phyloP scores from a whole-genome alignment of 1,140 invertebrate genomes.

The Ceratina australensis region DNA sequence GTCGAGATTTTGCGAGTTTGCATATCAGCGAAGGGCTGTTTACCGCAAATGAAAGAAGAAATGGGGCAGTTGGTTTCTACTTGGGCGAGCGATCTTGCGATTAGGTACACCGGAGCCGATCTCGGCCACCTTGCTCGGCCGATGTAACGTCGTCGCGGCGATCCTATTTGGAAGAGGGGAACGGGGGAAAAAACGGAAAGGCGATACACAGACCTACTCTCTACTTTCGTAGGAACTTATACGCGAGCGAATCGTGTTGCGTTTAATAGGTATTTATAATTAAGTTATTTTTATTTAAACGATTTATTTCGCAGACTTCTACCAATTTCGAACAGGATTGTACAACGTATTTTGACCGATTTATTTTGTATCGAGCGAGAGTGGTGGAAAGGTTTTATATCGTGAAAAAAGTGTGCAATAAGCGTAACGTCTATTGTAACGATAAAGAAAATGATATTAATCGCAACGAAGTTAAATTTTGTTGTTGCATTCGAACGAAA shows the following conservation, averaged over 20 bases:
- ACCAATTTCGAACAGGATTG: slow-evolving; percentile 71
- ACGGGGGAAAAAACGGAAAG: slow-evolving; percentile 4
- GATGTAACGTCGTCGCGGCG: not conserved
- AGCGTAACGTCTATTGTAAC: slow-evolving; percentile 77
- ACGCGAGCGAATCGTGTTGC: slow-evolving; percentile 65
- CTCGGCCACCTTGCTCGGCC: too few relatives aligned
- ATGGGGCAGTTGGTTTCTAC: slow-evolving; percentile 18
- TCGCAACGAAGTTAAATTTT: slow-evolving; percentile 71
- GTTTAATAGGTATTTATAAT: slow-evolving; percentile 72
- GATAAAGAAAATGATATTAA: slow-evolving; percentile 76
- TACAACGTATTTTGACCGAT: slow-evolving; percentile 73
- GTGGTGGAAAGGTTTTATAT: slow-evolving; percentile 74
- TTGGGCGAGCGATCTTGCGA: slow-evolving; percentile 28
- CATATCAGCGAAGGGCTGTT: slow-evolving; percentile 41
- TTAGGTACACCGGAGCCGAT: slow-evolving; percentile 22
- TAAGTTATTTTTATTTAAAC: slow-evolving; percentile 74
- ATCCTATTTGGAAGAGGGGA: too few relatives aligned
- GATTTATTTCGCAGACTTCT: slow-evolving; percentile 71
- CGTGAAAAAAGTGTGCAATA: slow-evolving; percentile 76
- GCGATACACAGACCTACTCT: slow-evolving; percentile 41
- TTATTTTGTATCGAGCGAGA: slow-evolving; percentile 73
- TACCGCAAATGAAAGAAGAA: not conserved
- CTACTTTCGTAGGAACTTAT: slow-evolving; percentile 66
- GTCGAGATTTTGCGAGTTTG: slow-evolving; percentile 41
- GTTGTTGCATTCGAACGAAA: slow-evolving; percentile 69